Evolutionary conservation across 1,140 invertebrate species (phyloP), one percentile per base, ranked within the genome.

Genomic region (Tetragnatha versicolor): DNA sequence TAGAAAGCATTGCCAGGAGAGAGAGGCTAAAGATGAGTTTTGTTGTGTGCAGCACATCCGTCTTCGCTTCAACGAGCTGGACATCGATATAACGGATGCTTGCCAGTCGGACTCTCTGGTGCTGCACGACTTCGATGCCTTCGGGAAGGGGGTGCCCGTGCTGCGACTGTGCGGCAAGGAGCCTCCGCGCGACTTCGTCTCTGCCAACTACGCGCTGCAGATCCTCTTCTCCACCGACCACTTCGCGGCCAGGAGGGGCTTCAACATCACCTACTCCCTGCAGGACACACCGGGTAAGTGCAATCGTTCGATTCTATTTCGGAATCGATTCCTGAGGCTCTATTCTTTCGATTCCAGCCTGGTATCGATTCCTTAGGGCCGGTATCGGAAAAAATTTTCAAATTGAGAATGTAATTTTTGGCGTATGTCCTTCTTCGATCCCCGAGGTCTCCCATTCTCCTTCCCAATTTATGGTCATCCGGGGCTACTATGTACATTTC

Each of bases 201-300:
- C 70, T 5, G 27, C 33, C 4, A 61, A 53, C 1, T 12, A 22
- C 20, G 70, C 70, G 1, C 20, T 73, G 5, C 70, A 61, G 35
- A 17, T 73, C 17, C 14, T 61, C 7, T 20, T 73, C 2, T 61
- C 14, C 9, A 73, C 70, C 10, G 70, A 73, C 17, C 27, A 25
- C 6, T 73, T 73, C n/a, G 70, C 25, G 4, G 29, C 12, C 0
- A 47, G 55, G 35, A 73, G 53, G 3, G 70, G 70, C 5, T 73
- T 73, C 55, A 73, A 73, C 12, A 73, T 73, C 27, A 73, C 70
- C 10, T 73, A 73, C 25, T 61, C 37, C 1, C 17, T 22, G 14
- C 70, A 73, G 27, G 2, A 3, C 27, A 73, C 55, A 0, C 10
- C 39, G 1, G 31, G 70, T 73, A 47, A 73, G 55, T 73, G 2